phyloP scores from a whole-genome alignment of 92 coral and sea anemone genomes.

The Metridium senile region DNA sequence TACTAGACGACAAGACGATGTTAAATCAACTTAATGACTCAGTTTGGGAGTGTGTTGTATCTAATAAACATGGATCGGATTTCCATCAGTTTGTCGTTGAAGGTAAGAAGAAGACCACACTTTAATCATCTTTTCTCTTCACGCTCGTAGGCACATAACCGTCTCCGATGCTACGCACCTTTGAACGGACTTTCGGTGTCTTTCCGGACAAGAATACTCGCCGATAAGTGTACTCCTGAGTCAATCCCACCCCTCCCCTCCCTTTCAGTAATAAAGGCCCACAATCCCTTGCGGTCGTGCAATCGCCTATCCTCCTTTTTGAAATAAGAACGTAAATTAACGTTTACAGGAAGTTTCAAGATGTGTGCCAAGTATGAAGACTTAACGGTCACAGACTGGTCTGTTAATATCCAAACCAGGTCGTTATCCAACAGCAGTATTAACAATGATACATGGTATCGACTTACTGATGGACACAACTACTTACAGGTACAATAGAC shows the following conservation, averaged over 20 bases:
- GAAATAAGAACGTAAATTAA: too few species aligned
- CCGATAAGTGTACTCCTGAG: too few species aligned
- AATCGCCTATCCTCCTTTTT: too few species aligned
- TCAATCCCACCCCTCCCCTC: too few species aligned
- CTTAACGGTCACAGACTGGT: background rate
- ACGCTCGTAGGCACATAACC: too few species aligned
- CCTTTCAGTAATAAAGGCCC: too few species aligned
- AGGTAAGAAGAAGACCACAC: background rate
- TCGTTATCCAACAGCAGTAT: conserved; percentile 14
- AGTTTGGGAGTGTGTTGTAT: conserved; percentile 28
- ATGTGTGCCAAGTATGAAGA: conserved; percentile 33
- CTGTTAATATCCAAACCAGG: background rate
- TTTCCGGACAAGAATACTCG: too few species aligned
- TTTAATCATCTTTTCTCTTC: background rate
- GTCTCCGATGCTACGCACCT: too few species aligned
- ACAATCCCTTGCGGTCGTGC: too few species aligned
- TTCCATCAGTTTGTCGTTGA: conserved; percentile 28
- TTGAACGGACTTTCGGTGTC: too few species aligned
- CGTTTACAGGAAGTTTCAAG: background rate
- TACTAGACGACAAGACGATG: background rate
- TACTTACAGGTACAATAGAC: conserved; percentile 17
- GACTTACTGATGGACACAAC: conserved; percentile 18
- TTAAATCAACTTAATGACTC: background rate
- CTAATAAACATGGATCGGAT: conserved; percentile 40
- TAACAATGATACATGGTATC: conserved; percentile 15